Evolutionary conservation across 2,797 vertebrate genomes (phyloP).

Genomic region (Tiaroga cobitis): DNA sequence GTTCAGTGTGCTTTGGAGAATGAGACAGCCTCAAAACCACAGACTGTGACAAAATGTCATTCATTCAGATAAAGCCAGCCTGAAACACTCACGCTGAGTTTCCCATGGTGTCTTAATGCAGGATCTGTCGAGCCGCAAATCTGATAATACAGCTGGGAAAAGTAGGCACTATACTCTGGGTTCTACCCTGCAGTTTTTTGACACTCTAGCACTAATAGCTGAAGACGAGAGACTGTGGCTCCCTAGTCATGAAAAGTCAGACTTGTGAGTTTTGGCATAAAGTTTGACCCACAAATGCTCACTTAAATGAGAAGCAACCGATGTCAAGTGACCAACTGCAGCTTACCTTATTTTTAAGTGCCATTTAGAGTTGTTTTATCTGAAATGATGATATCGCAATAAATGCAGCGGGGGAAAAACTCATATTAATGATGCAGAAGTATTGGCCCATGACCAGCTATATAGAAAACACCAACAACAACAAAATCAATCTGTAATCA

Average conservation of each 20-base stretch:
- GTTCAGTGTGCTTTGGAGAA: slow-evolving; percentile 10
- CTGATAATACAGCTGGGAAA: slow-evolving; percentile 47
- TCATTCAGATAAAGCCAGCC: slow-evolving; percentile 32
- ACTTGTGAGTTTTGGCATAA: slow-evolving; percentile 13
- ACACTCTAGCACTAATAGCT: slow-evolving; percentile 9
- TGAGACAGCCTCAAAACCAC: background rate
- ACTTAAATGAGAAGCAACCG: background rate
- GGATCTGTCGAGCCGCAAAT: slow-evolving; percentile 46
- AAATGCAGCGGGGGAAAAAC: background rate
- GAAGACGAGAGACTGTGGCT: background rate
- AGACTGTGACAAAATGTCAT: slow-evolving; percentile 39
- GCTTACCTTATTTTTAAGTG: background rate
- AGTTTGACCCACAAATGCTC: background rate
- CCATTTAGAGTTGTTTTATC: background rate
- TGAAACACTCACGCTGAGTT: slow-evolving; percentile 28
- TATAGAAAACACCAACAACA: background rate
- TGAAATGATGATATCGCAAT: background rate
- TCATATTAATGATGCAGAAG: background rate
- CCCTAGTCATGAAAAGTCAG: background rate
- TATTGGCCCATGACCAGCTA: background rate
- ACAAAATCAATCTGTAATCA: too few species aligned
- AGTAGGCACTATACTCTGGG: background rate
- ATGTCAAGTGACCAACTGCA: background rate
- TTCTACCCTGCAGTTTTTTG: background rate
- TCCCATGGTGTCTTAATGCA: slow-evolving; percentile 53